Evolutionary conservation across 2,797 vertebrate genomes (phyloP), one percentile per base, ranked within the genome.

Genomic region (Anisognathus igniventris): DNA sequence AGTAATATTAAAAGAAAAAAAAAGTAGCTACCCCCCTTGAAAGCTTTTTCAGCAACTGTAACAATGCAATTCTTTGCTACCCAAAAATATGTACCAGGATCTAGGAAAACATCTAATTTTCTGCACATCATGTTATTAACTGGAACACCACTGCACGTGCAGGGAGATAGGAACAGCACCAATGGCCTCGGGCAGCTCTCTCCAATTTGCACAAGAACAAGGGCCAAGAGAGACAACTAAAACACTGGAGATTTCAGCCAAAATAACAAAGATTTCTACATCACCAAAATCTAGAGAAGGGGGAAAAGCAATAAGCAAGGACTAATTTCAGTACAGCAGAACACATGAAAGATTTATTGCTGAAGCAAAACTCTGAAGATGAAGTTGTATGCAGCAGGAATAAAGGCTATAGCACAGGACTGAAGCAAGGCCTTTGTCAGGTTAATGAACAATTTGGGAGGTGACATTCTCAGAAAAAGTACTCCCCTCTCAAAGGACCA

Each of bases 321-420:
- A 90, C 58, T 88, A 65, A 72, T 78, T 90, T 68, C 75, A 88
- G 47, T 72, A 88, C 75, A 77, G 90, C 73, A 33, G 78, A 93
- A 90, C 7, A 14, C 70, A 73, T 68, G 40, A 45, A 73, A 88
- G 66, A 86, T 92, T 96, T 96, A 97, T 94, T 97, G 95, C 95
- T 95, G 67, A 94, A 93, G 96, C 96, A 62, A 13, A 87, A 90
- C 47, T 68, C 57, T 62, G 78, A 54, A 65, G 75, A 71, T 9
- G 66, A 93, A 90, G 44, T 33, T 65, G 68, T 66, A 60, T 2
- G 40, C 3, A 5, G 85, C 61, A 86, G 33, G 91, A 91, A 44
- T 18, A 77, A 66, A 77, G 35, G 53, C 51, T 47, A 33, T 7
- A 60, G 51, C 73, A 65, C 6, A 57, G 70, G 75, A 84, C 13